These are phyloP conservation scores for Callimorpha dominula DNA, from an alignment of 2,888 invertebrate genomes.

Conservation along the genomic window DNA sequence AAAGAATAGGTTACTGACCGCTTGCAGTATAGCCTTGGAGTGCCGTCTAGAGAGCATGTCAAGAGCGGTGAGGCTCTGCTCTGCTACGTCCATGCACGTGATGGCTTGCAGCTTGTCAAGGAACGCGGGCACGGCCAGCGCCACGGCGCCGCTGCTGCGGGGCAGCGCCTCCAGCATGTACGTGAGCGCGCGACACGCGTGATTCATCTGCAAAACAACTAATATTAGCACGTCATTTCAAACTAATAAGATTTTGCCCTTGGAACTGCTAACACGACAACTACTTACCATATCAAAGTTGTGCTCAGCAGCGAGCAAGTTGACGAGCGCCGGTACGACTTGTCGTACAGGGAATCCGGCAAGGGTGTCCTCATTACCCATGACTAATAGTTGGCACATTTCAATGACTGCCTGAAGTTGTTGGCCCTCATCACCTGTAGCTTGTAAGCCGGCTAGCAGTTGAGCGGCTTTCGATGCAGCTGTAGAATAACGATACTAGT, in stretches of 20 bases:
- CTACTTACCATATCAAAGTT: slow-evolving; percentile 97
- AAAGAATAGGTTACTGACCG: slow-evolving; percentile 84
- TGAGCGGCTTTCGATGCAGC: slow-evolving; percentile 97
- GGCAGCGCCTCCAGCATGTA: slow-evolving; percentile 99
- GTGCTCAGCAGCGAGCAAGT: slow-evolving; percentile 97
- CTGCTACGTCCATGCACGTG: slow-evolving; percentile 99
- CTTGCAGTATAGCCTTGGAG: slow-evolving; percentile 98
- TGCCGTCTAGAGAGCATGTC: slow-evolving; percentile 99
- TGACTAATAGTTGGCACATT: slow-evolving; percentile 99
- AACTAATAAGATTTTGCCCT: neutral
- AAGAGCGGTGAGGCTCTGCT: slow-evolving; percentile 98
- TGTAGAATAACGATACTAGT: slow-evolving; percentile 51
- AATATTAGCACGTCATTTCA: neutral
- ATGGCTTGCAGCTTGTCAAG: slow-evolving; percentile 98
- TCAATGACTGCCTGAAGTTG: slow-evolving; percentile 98
- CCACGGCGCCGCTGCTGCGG: slow-evolving; percentile 97
- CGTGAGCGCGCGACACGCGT: slow-evolving; percentile 98
- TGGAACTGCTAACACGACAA: neutral
- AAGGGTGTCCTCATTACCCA: slow-evolving; percentile 99
- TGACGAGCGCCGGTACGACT: slow-evolving; percentile 97
- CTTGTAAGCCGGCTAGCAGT: slow-evolving; percentile 95
- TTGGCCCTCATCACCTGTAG: slow-evolving; percentile 97
- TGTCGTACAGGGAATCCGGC: slow-evolving; percentile 99
- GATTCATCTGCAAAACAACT: slow-evolving; percentile 92
- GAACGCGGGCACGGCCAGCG: slow-evolving; percentile 98